Base-by-base conservation (phyloP, 2,113 vertebrate genomes). In the Boleophthalmus pectinirostris region DNA sequence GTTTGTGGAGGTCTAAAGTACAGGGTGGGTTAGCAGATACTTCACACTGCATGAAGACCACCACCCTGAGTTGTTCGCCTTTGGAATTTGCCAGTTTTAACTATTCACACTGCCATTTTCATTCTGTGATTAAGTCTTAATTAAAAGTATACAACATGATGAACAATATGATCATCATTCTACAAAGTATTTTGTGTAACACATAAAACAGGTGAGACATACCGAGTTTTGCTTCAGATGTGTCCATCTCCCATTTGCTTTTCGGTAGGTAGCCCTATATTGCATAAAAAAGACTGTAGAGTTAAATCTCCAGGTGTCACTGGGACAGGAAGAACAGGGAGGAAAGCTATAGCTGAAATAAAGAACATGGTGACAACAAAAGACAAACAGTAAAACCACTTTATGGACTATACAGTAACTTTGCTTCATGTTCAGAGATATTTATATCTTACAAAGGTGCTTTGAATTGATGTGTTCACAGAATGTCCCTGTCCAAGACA, bases 181-280 rank as follows among this genome's bases (percentile, higher is more conserved):
- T 21, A 58, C 23, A 25, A 24, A 25, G 23, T 9, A 25, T 11
- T 58, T 9, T 57, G n/a, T 56, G 21, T 14, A 58, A 58, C 12
- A 58, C 21, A 58, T 43, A 43, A 24, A 24, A 11, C 23, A 25
- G 56, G 23, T 21, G 29, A 4, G 29, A 2, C 98, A 93, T 94
- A 99, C 98, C 98, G 81, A 99, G 96, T 91, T 98, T 99, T 81
- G 97, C 98, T 92, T 98, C 98, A 88, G 98, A 99, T 72, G 98
- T 99, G 93, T 99, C 98, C 97, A 99, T 99, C 96, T 99, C 98
- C 97, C 98, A 99, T 97, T 99, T 99, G 96, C 98, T 99, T 98
- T 99, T 99, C 92, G 98, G 97, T 96, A 99, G 96, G 95, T 98
- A 99, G 92, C 96, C 98, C 98, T 99, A 95, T 89, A 96, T 98